Evolutionary conservation across 2,797 vertebrate species (phyloP), one percentile per base, ranked within the genome.

Genomic region (Hydrophis major): DNA sequence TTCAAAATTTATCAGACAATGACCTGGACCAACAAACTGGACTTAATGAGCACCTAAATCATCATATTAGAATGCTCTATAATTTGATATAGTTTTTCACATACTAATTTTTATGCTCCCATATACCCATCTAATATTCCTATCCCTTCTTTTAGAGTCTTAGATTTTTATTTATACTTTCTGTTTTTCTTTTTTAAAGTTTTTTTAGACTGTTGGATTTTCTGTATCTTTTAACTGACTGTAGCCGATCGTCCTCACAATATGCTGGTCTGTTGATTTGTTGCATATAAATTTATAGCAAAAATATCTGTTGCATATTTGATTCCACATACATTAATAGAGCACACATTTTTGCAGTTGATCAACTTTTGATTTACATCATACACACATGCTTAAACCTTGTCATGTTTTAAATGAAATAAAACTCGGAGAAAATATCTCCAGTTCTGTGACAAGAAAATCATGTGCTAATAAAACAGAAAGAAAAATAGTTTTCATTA

Each of bases 341-440:
- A 88, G 93, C 92, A 92, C 10, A 83, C 91, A 50, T 2, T 25
- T n/a, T 92, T 91, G 74, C 60, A 0, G 88, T 94, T 94, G 87
- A 32, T 92, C 8, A n/a, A 96, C 93, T 42, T 93, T 8, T 91
- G 61, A 92, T 93, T 93, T 63, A 91, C 92, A 93, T 89, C 1
- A 4, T 3, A 88, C 88, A n/a, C 4, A n/a, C 4, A 56, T 87
- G 86, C 93, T 94, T 95, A 89, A 89, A 95, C 18, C 3, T 16
- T 94, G 91, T 93, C 56, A 92, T 88, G 37, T 16, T 93, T 95
- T 90, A 95, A 94, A 91, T 92, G 69, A 1, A 13, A 93, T 86
- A 87, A 89, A 93, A 4, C 47, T 90, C 66, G 50, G 74, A 87
- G 12, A 47, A 91, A 89, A 83, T 0, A 14, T 91, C 12, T 61